Percentiles rank a stretch among this genome's conserved stretches.
phyloP scores from a whole-genome alignment of 2,113 vertebrate species.

The Mastomys coucha region DNA sequence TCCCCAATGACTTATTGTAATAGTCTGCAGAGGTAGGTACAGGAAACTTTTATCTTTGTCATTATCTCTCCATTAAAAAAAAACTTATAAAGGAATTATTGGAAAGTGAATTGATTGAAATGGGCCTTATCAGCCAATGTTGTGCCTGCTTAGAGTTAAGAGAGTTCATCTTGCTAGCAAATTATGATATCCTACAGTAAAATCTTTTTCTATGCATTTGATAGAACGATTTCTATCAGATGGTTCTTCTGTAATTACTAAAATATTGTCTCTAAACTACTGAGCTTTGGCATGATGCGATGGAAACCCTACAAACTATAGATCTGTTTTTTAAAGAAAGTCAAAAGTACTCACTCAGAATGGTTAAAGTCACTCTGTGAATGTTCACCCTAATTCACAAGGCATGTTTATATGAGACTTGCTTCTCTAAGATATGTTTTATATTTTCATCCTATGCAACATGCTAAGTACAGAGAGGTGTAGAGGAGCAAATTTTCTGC shows the following conservation, averaged over 20 bases:
- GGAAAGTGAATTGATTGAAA: neutral
- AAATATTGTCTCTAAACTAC: no score
- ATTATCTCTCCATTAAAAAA: neutral
- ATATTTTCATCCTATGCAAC: neutral
- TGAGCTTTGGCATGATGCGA: no score
- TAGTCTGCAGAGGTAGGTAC: accelerated
- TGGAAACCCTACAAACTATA: no score
- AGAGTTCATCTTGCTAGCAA: neutral
- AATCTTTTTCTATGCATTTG: neutral
- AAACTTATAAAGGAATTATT: neutral
- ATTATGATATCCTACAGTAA: neutral
- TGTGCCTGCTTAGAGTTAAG: neutral
- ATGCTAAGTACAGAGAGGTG: neutral
- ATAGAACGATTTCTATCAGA: neutral
- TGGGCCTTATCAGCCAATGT: neutral
- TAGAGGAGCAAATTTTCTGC: neutral
- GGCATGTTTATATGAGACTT: neutral
- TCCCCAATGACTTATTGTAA: neutral
- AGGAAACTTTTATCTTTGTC: neutral
- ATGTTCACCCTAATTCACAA: neutral
- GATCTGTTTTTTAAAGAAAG: neutral
- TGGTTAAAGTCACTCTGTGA: neutral
- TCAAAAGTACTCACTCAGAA: neutral
- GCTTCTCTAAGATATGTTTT: neutral
- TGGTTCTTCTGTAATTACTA: neutral